These are phyloP conservation scores for Botrylloides violaceus DNA, from an alignment of 23 tunicate species.

Conservation along the genomic window DNA sequence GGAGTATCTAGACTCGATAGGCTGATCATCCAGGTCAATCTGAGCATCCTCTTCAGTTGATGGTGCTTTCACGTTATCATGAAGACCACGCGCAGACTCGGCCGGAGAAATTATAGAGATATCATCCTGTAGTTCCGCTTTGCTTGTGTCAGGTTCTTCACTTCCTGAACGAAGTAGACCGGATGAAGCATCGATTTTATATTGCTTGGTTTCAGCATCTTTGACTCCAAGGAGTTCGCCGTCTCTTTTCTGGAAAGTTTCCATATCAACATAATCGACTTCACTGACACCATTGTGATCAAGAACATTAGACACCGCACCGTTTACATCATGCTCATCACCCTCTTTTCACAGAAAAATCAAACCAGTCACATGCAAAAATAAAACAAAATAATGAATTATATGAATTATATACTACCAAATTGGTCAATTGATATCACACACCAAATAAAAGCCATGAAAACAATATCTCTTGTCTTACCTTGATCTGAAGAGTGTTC, in stretches of 20 bases:
- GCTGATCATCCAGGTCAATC: neutral
- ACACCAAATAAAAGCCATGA: conserved; percentile 4
- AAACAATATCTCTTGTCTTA: too few species aligned
- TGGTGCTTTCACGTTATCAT: too few species aligned
- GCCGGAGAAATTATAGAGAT: too few species aligned
- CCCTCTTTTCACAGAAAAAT: neutral
- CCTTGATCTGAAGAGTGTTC: neutral
- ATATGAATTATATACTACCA: neutral
- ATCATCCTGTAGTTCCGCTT: too few species aligned
- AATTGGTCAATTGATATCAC: neutral
- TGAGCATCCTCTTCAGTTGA: too few species aligned
- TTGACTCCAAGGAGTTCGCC: too few species aligned
- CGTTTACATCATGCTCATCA: conserved; percentile 1
- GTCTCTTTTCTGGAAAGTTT: neutral
- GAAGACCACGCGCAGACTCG: too few species aligned
- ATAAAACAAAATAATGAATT: neutral
- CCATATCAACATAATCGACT: neutral
- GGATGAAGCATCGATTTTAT: too few species aligned
- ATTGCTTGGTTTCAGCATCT: too few species aligned
- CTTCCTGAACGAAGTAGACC: too few species aligned
- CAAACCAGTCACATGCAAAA: conserved; percentile 24
- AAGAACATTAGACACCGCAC: neutral
- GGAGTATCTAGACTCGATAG: neutral
- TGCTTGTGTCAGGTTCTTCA: too few species aligned
- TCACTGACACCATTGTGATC: neutral